Evolutionary conservation across 2,113 vertebrate genomes (phyloP), one percentile per base, ranked within the genome.

Genomic region (Cottus gobio): DNA sequence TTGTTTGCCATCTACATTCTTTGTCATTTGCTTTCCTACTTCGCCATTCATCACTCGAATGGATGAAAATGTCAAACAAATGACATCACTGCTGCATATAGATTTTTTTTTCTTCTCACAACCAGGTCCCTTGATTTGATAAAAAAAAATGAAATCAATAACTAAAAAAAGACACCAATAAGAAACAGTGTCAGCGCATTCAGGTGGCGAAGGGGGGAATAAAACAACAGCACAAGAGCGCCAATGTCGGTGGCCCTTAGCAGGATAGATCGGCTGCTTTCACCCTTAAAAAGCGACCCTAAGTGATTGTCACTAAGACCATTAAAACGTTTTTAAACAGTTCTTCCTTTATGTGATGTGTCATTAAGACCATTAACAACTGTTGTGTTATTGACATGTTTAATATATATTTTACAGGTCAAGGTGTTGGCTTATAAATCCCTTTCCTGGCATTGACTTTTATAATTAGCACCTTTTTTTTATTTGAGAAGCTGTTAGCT

Each of bases 11-110:
- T 87, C 66, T 50, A 57, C 70, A 75, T 65, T 79, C 65, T 76
- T 85, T 78, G 39, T 85, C 67, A 82, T 85, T 87, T 82, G 79
- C 50, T 80, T 72, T 82, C 62, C 67, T 56, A 46, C 75, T 87
- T 84, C 42, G 71, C 67, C 89, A 92, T 90, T 89, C 52, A 89
- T 92, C 90, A 89, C 83, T 84, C 73, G 52, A 68, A 64, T 68
- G 39, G 84, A 90, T 85, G 85, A 86, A 92, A 93, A 93, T 92
- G 90, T 93, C 91, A 93, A 91, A 89, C 79, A 82, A 87, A 91
- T 89, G 88, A 93, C 83, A 93, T 90, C 88, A 87, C 83, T 66
- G 89, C 83, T 79, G 72, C 63, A 67, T 89, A 94, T 91, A 54
- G 92, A 94, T 93, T 92, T 91, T 84, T 69, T 77, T 82, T 56